phyloP scores from a whole-genome alignment of 2,888 invertebrate genomes.

The Uloborus plumipes region DNA sequence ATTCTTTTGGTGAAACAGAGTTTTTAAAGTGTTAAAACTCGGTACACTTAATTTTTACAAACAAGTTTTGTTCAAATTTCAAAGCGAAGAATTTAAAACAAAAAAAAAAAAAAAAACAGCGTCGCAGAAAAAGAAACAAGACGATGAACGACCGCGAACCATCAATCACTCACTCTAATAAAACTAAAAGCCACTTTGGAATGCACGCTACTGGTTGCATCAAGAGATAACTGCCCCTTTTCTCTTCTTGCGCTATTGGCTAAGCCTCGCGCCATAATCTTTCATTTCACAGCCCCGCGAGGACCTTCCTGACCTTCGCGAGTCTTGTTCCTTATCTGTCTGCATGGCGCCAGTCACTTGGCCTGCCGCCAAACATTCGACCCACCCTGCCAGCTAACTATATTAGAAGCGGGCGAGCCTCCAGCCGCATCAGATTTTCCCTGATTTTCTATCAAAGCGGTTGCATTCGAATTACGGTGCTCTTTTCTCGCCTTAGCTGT shows the following conservation, averaged over 20 bases:
- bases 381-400: constrained; percentile 30
- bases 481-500: not conserved
- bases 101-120: no score
- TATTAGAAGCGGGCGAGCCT: constrained; percentile 45
- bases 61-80: no score
- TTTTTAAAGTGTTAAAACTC: no score
- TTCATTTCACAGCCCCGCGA: constrained; percentile 17
- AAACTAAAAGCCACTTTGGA: constrained; percentile 24
- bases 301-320: constrained; percentile 61
- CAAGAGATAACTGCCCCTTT: constrained; percentile 17
- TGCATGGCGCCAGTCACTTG: constrained; percentile 44
- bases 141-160: not conserved
- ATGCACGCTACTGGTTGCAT: constrained; percentile 31
- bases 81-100: no score
- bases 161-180: not conserved
- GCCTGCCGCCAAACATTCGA: constrained; percentile 26
- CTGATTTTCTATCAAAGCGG: not conserved
- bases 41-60: no score
- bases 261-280: not conserved
- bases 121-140: not conserved
- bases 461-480: no score
- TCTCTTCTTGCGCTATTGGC: constrained; percentile 9
- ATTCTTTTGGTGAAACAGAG: no score
- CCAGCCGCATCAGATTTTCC: constrained; percentile 16
- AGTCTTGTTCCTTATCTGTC: constrained; percentile 38